Evolutionary conservation across 2,888 invertebrate species (phyloP), one percentile per base, ranked within the genome.

Genomic region (Dorcus parallelipipedus): DNA sequence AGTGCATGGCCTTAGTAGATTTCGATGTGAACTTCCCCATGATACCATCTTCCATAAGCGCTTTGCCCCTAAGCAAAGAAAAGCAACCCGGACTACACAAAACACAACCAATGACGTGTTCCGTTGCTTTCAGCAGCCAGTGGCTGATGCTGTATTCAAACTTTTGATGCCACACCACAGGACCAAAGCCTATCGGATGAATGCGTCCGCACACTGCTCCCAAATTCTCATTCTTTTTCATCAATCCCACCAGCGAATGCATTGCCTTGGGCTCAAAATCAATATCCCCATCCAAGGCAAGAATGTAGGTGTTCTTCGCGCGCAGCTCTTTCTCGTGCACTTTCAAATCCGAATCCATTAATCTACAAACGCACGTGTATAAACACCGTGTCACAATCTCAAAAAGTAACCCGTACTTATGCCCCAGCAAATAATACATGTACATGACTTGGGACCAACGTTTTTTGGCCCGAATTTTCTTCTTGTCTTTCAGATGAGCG

Each of bases 371-470:
- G 26, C 26, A 6, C 5, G 26, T 7, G 26, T 33, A n/a, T n/a
- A 2, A 33, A 33, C 26, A 7, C 26, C 26, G 26, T 4, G 26
- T 4, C 26, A 0, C 26, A 33, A 33, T 33, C 26, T 33, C 7
- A 33, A 33, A 33, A 4, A 6, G 26, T 3, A 2, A 51, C 10
- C 38, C 90, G 50, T 91, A 83, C 59, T 88, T 86, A 73, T 89
- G 88, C 0, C 94, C 94, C 40, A 95, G 81, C 65, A 95, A 81
- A 72, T 93, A 95, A 78, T 94, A 95, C 94, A 95, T 94, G 78
- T 95, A 95, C 94, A 95, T 95, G 8, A 90, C 90, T 84, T 95
- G 95, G 51, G 94, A 94, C 95, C 95, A 96, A 59, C 96, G 84
- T 76, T 96, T 96, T 73, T 91, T 89, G 70, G 93, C 89, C 39